Base-by-base conservation (phyloP, 2,888 invertebrate species). In the Uloborus plumipes region DNA sequence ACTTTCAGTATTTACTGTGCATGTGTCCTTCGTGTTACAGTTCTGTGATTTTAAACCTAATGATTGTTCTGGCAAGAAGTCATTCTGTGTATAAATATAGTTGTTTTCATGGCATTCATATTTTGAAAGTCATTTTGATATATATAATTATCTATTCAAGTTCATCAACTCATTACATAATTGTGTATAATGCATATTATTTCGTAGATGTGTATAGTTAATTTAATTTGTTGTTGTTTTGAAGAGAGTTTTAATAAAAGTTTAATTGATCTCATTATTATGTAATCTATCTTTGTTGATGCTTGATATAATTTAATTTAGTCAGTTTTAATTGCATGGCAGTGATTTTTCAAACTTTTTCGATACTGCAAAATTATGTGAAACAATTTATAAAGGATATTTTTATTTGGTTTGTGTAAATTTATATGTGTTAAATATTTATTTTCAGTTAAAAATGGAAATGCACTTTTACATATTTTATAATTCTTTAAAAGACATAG, bases 161-260 rank as follows among this genome's bases (percentile, higher is more conserved):
- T 39, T 39, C 39, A 39, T 39, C 39, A 39, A 39, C 39, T 39
- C 39, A 39, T 39, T 39, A 39, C 39, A 39, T 39, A 39, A 39
- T 9, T 39, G 39, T 39, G 26, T 26, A 26, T 26, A 26, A 26
- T 26, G 39, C 39, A 39, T 39, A 11, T 39, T 11, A 39, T 39
- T 39, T 39, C 39, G 1, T 39, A 39, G 39, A 39, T 9, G 9
- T 39, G 39, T 39, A 39, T 39, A 62, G 59, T 72, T 80, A 62
- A 70, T 81, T 81, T 81, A 55, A 73, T 78, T 78, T 78, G 73
- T 81, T 81, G 64, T 73, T 73, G 69, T 62, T 80, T 78, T 65
- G 13, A 50, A 79, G 67, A 72, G 61, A 39, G 39, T 73, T 80
- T 80, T 69, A 39, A 39, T 47, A 47, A 31, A 79, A 51, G 49